Evolutionary conservation across 2,888 invertebrate genomes (phyloP).

Genomic region (Agriopis marginaria): DNA sequence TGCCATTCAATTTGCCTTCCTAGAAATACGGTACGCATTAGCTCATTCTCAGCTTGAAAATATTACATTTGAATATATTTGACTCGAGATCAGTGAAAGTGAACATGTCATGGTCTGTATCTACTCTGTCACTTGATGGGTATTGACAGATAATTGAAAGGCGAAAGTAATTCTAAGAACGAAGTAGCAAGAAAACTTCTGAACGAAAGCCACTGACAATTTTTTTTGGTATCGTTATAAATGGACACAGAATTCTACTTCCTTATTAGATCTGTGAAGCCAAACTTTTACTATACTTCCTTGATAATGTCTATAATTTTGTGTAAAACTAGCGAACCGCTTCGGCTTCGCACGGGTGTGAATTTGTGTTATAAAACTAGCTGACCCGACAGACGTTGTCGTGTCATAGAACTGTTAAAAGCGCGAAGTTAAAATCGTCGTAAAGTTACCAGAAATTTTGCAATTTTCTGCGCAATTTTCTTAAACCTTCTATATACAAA

Average conservation of each 20-base stretch:
- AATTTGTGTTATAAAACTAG: no score
- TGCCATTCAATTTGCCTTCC: neutral
- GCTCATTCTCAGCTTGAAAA: conserved; percentile 1
- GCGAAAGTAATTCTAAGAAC: conserved; percentile 46
- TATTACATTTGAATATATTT: conserved; percentile 25
- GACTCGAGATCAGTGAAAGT: conserved; percentile 40
- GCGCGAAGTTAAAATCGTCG: no score
- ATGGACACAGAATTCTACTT: neutral
- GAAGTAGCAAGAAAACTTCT: neutral
- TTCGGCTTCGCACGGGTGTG: no score
- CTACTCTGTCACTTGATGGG: conserved; percentile 32
- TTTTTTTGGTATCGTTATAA: neutral
- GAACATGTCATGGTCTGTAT: conserved; percentile 29
- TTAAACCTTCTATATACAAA: no score
- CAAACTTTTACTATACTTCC: neutral
- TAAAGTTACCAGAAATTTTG: no score
- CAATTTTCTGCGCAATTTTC: no score
- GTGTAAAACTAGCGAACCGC: no score
- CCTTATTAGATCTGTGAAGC: neutral
- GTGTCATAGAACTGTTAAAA: no score
- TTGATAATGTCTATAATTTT: no score
- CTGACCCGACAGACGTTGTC: no score
- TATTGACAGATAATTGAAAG: conserved; percentile 26
- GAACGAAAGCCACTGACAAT: conserved; percentile 3
- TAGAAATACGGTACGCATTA: conserved; percentile 11